A percentile compares a stretch with the other conserved stretches of the same genome.
phyloP scores from a whole-genome alignment of 2,888 invertebrate species.

The Leptinotarsa juncta region DNA sequence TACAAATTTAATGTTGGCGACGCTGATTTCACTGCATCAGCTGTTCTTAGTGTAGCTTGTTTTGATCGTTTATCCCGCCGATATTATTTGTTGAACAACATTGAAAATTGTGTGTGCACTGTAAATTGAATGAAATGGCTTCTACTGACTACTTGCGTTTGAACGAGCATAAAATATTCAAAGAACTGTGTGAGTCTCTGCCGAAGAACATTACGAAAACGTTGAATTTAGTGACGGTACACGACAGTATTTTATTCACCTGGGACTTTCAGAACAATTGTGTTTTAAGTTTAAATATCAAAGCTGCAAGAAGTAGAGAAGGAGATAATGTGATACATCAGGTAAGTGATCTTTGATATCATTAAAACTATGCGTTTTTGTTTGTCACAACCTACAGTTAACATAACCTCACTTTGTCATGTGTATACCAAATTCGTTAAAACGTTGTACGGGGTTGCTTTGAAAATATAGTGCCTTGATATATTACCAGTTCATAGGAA shows the following conservation, averaged over 20 bases:
- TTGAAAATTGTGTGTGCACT: background rate
- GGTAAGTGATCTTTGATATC: constrained; percentile 63
- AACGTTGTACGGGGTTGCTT: background rate
- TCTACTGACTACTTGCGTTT: constrained; percentile 72
- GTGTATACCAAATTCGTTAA: background rate
- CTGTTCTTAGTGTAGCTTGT: constrained; percentile 5
- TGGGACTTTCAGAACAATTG: constrained; percentile 76
- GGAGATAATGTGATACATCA: constrained; percentile 71
- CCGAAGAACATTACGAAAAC: constrained; percentile 70
- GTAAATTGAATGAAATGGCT: constrained; percentile 65
- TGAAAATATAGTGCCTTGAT: no score
- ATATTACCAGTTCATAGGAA: no score
- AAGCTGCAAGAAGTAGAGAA: constrained; percentile 63
- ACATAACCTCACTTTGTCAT: constrained; percentile 17
- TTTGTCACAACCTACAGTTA: background rate
- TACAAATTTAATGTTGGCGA: background rate
- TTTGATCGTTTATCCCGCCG: constrained; percentile 7
- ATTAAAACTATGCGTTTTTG: background rate
- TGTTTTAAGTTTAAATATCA: constrained; percentile 73
- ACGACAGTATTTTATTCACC: constrained; percentile 75
- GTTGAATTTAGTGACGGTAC: constrained; percentile 73
- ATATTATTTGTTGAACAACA: background rate
- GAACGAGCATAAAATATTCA: constrained; percentile 72
- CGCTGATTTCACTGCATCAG: constrained; percentile 10
- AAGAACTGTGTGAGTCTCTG: constrained; percentile 70